Base-by-base conservation (phyloP, 1,140 invertebrate species). In the Holotrichia oblita region DNA sequence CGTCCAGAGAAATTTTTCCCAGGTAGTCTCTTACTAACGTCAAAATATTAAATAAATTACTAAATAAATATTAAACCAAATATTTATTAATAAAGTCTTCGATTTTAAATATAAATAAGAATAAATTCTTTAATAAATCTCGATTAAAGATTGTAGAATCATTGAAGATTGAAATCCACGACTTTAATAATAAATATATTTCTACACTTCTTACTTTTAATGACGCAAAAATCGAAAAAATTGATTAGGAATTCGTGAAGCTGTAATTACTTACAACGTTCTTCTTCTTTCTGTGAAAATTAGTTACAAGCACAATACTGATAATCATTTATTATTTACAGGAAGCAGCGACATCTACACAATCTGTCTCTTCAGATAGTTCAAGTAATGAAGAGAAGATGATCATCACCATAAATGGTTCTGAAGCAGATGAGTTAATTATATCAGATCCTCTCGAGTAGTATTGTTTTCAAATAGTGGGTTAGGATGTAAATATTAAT, bases 371-470 rank as follows among this genome's bases (percentile, higher is more conserved):
- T 0, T 90, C 90, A 7, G 90, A 91, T 77, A 90, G 89, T 81
- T 91, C 89, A 40, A 92, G 90, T 78, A 90, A 88, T 40, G 91
- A 92, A 83, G 91, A 92, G 78, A 92, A 93, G 84, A 93, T 93
- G 85, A 92, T 93, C 87, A 93, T 93, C 73, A 88, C 90, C 14
- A 87, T 91, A n/a, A 87, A 83, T 79, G 83, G 85, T 4, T 84
- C 85, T 12, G 86, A 87, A 84, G 81, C 83, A 10, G 86, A 87
- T 79, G 86, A 87, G 64, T 77, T 87, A 9, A 86, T 86, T 42
- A 87, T 87, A 27, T 84, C 86, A 1, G 86, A 87, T 79, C 85
- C 83, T 17, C 78, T 87, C 55, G 85, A 86, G 80, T 85, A 74
- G 41, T 41, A 74, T 74, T 74, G 73, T 74, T 74, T 44, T 27